Percentiles rank a stretch among this genome's conserved stretches.
phyloP scores from a whole-genome alignment of 2,888 invertebrate species.

The Drosophila hamatofila region DNA sequence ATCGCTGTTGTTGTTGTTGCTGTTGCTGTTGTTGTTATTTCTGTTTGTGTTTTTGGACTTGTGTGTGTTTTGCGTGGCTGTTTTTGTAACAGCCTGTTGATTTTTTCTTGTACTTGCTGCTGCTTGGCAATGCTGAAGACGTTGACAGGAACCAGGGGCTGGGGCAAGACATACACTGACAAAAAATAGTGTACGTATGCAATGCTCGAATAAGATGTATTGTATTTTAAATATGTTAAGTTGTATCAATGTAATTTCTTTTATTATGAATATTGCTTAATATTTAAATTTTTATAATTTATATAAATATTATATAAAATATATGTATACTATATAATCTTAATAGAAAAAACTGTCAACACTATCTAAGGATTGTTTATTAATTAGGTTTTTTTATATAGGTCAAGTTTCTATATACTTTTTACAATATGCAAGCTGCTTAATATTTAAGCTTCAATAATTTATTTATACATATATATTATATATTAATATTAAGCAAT shows the following conservation, averaged over 20 bases:
- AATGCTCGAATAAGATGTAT: too few species aligned
- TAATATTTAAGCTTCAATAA: background rate
- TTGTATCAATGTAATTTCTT: background rate
- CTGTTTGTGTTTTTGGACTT: constrained; percentile 22
- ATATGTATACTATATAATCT: too few species aligned
- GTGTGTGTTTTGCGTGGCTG: constrained; percentile 21
- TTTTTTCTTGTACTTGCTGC: constrained; percentile 46
- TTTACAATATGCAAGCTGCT: too few species aligned
- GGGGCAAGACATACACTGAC: constrained; percentile 32
- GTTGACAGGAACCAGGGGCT: constrained; percentile 19
- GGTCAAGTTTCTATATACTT: too few species aligned
- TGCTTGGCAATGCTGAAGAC: constrained; percentile 37
- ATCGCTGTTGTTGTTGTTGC: constrained; percentile 21
- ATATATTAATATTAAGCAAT: too few species aligned
- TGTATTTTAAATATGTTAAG: background rate
- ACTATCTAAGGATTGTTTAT: too few species aligned
- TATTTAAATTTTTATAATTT: too few species aligned
- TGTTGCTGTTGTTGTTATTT: constrained; percentile 16
- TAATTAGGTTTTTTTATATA: too few species aligned
- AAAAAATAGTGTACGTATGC: too few species aligned
- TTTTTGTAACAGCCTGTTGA: constrained; percentile 58
- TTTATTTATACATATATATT: background rate
- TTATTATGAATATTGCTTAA: too few species aligned
- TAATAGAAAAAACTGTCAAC: too few species aligned
- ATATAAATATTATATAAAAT: too few species aligned